A percentile compares a stretch with the other conserved stretches of the same genome.
Conservation (phyloP, 2,888 invertebrate genomes). For the Calliopum simillimum region DNA sequence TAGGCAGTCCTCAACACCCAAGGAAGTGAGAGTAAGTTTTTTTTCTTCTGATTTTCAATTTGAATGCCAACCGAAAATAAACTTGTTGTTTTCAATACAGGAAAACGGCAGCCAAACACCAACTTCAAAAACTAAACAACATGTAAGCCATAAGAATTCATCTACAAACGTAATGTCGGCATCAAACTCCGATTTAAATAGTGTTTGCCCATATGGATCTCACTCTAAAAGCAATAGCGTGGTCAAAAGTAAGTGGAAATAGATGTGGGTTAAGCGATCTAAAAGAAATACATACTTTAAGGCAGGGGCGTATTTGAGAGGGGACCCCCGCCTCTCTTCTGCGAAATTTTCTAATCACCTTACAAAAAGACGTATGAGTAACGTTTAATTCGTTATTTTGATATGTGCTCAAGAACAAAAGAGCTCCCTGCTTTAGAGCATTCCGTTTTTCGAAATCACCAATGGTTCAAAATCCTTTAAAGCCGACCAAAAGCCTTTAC, state of each 20-base stretch:
- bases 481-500: no score
- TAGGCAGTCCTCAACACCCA: slow-evolving; percentile 59
- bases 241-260: slow-evolving; percentile 55
- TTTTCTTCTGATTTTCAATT: not conserved
- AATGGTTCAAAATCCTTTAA: no score
- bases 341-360: no score
- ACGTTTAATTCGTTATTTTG: no score
- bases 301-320: no score
- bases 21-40: slow-evolving; percentile 46
- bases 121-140: slow-evolving; percentile 59
- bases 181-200: slow-evolving; percentile 65
- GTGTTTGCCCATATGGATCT: slow-evolving; percentile 62
- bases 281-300: no score
- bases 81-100: slow-evolving; percentile 35
- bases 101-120: slow-evolving; percentile 64
- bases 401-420: no score
- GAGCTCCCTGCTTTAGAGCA: slow-evolving; percentile 1
- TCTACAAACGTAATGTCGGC: slow-evolving; percentile 62
- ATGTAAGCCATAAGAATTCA: slow-evolving; percentile 63
- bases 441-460: no score
- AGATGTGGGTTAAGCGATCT: not conserved
- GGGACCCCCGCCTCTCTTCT: no score
- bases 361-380: no score
- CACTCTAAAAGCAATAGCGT: slow-evolving; percentile 60
- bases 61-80: not conserved